These are phyloP conservation scores for Gila orcuttii DNA, from an alignment of 2,113 vertebrate genomes.

Conservation along the genomic window DNA sequence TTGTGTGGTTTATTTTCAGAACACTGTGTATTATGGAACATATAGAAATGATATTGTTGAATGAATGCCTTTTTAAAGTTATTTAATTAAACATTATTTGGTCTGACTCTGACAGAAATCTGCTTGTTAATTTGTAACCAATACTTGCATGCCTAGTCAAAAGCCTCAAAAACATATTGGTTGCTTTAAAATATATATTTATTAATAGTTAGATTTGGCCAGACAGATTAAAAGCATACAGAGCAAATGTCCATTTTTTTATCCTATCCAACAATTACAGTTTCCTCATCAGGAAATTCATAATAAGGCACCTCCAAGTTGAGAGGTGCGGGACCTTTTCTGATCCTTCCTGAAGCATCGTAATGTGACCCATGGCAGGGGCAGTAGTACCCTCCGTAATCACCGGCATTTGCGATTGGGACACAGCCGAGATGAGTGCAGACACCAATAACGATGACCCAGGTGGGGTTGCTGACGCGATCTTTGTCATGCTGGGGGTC, in stretches of 20 bases:
- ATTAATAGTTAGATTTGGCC: neutral
- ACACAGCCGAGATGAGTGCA: slow-evolving; percentile 92
- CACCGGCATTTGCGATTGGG: slow-evolving; percentile 89
- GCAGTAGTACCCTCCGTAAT: slow-evolving; percentile 90
- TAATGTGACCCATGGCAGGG: slow-evolving; percentile 96
- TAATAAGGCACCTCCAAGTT: slow-evolving; percentile 91
- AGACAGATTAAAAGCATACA: slow-evolving; percentile 4
- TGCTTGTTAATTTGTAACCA: neutral
- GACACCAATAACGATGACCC: slow-evolving; percentile 83
- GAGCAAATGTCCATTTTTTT: slow-evolving; percentile 58
- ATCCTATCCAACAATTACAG: slow-evolving; percentile 89
- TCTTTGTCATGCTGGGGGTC: slow-evolving; percentile 84
- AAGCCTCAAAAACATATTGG: neutral
- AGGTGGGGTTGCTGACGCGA: slow-evolving; percentile 82
- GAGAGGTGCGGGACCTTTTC: slow-evolving; percentile 89
- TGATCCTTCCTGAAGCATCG: slow-evolving; percentile 88
- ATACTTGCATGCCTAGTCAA: neutral
- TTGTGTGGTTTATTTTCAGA: neutral
- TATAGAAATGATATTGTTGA: neutral
- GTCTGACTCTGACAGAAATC: neutral
- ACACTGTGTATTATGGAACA: neutral
- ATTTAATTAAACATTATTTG: neutral
- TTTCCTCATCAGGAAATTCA: slow-evolving; percentile 81
- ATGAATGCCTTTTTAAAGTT: neutral
- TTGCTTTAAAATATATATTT: slow-evolving; percentile 28